Evolutionary conservation across 2,113 vertebrate genomes (phyloP).

Genomic region (Bolborhynchus lineola): DNA sequence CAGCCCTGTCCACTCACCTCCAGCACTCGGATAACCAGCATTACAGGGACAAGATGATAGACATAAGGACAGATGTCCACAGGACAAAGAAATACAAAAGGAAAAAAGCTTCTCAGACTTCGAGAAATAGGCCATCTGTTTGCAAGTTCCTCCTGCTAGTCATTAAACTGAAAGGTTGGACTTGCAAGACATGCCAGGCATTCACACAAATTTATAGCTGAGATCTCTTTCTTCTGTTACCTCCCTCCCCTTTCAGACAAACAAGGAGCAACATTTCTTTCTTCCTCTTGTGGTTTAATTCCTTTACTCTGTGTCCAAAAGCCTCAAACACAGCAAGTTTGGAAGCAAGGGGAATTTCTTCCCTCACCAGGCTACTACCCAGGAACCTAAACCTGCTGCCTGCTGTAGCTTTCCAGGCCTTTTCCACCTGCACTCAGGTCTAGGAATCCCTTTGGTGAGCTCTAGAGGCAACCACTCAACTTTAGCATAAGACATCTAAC

Average conservation of each 20-base stretch:
- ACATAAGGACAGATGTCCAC: neutral
- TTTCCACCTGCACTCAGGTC: neutral
- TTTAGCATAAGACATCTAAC: neutral
- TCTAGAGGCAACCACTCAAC: neutral
- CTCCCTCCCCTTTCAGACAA: neutral
- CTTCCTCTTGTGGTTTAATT: neutral
- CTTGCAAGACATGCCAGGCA: neutral
- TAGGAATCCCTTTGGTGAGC: neutral
- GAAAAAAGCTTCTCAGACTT: neutral
- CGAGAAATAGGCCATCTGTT: constrained; percentile 15
- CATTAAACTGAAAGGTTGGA: constrained; percentile 1
- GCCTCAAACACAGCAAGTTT: neutral
- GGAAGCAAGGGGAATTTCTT: neutral
- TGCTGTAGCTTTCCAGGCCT: neutral
- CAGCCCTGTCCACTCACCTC: neutral
- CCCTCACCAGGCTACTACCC: neutral
- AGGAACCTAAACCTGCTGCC: neutral
- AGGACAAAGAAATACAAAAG: neutral
- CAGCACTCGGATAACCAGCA: neutral
- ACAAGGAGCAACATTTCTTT: neutral
- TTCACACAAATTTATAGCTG: neutral
- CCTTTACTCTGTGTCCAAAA: neutral
- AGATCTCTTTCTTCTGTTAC: neutral
- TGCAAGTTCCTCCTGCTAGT: neutral
- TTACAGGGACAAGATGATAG: neutral